Percentiles rank a stretch among this genome's conserved stretches.
These are phyloP conservation scores for Metopia argyrocephala DNA, from an alignment of 2,888 invertebrate genomes.

Conservation along the genomic window DNA sequence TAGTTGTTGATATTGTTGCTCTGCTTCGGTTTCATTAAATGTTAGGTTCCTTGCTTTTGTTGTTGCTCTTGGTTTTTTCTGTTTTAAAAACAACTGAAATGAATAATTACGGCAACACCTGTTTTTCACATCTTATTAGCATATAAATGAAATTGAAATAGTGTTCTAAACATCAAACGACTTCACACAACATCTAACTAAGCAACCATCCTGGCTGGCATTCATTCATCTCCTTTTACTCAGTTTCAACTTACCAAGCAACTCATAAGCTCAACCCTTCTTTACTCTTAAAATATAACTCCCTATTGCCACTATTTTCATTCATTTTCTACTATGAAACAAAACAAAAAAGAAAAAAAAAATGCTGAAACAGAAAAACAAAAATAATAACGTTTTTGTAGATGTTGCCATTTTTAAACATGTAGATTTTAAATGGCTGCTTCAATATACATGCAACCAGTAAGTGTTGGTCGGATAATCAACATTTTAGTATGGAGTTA, in stretches of 20 bases:
- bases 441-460: neutral
- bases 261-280: neutral
- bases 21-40: conserved; percentile 26
- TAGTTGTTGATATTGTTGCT: neutral
- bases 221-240: neutral
- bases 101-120: conserved; percentile 61
- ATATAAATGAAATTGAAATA: conserved; percentile 67
- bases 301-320: neutral
- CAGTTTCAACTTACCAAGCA: neutral
- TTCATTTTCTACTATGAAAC: neutral
- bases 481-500: conserved; percentile 11
- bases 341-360: neutral
- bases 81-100: conserved; percentile 45
- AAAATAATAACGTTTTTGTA: neutral
- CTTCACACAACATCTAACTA: conserved; percentile 16
- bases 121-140: conserved; percentile 64
- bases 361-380: conserved; percentile 23
- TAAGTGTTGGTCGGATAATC: conserved; percentile 9
- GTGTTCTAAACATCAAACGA: conserved; percentile 60
- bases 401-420: neutral
- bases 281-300: too few species aligned
- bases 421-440: neutral
- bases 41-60: neutral
- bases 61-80: conserved; percentile 13
- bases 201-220: neutral